Evolutionary conservation across 2,888 invertebrate species (phyloP).

Genomic region (Fissipunctia ypsillon): DNA sequence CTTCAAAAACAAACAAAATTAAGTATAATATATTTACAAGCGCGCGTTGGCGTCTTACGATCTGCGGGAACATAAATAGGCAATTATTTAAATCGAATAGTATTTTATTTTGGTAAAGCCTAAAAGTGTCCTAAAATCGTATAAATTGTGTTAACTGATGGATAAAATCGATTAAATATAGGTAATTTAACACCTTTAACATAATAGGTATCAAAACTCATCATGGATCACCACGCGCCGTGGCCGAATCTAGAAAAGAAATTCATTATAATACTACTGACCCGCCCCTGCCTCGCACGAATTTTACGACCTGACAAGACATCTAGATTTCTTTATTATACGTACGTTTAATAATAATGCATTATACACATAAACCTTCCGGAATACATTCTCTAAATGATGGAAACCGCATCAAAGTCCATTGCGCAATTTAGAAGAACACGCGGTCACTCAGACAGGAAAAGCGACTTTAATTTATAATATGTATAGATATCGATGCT

Average conservation of each 20-base stretch:
- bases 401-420: no score
- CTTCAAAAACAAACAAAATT: constrained; percentile 54
- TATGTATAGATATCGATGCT: no score
- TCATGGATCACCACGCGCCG: not conserved
- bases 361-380: no score
- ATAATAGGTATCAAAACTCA: constrained; percentile 1
- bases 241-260: constrained; percentile 1
- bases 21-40: constrained; percentile 43
- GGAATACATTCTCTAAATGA: no score
- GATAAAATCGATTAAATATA: constrained; percentile 14
- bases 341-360: no score
- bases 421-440: no score
- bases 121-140: constrained; percentile 43
- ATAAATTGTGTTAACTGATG: constrained; percentile 34
- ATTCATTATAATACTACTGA: not conserved
- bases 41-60: constrained; percentile 55
- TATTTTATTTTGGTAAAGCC: constrained; percentile 41
- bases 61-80: constrained; percentile 46
- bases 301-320: no score
- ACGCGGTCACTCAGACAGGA: no score
- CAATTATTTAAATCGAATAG: constrained; percentile 61
- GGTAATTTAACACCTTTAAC: constrained; percentile 33
- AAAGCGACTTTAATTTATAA: no score
- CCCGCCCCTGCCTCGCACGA: no score
- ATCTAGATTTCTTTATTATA: no score